A percentile compares a stretch with the other conserved stretches of the same genome.
These are phyloP conservation scores for Xerus inauris DNA, from an alignment of 2,113 vertebrate species.

Conservation along the genomic window DNA sequence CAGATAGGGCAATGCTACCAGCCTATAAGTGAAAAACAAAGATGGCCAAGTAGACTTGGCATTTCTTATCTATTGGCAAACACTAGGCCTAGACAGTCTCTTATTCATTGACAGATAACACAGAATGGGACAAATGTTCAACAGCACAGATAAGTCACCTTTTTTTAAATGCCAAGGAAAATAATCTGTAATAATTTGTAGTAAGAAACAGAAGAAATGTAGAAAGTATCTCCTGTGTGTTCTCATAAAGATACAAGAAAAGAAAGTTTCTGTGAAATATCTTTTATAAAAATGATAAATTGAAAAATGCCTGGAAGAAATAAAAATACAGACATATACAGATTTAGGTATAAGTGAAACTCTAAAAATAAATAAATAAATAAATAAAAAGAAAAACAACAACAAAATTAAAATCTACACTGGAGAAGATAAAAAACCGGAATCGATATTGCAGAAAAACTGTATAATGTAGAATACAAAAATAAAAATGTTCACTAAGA, in stretches of 20 bases:
- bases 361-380: background rate
- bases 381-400: background rate
- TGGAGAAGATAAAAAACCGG: background rate
- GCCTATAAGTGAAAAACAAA: constrained; percentile 39
- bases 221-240: background rate
- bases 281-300: background rate
- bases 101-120: background rate
- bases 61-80: background rate
- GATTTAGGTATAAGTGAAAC: constrained; percentile 17
- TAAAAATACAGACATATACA: background rate
- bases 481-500: background rate
- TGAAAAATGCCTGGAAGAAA: background rate
- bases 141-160: background rate
- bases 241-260: constrained; percentile 2
- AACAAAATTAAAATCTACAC: background rate
- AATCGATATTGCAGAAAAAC: constrained; percentile 22
- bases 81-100: background rate
- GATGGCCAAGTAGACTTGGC: background rate
- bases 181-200: constrained; percentile 8
- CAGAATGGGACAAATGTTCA: background rate
- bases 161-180: background rate
- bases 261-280: background rate
- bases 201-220: background rate
- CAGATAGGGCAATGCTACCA: background rate
- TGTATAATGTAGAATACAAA: background rate